Base-by-base conservation (phyloP, 1,140 invertebrate genomes). In the Mactra quadrangularis region DNA sequence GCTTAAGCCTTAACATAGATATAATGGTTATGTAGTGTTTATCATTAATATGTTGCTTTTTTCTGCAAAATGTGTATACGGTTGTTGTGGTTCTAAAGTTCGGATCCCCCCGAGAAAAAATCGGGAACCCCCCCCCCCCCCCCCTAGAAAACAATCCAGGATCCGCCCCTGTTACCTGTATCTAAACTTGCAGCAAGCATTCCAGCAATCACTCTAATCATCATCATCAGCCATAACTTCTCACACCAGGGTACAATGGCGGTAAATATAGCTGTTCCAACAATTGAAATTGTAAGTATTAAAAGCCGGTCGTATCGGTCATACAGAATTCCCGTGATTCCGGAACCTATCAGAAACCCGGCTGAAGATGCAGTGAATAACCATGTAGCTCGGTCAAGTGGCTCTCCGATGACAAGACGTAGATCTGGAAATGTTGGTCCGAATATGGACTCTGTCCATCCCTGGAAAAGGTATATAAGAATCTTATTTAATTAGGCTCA, bases 391-490 rank as follows among this genome's bases (percentile, higher is more conserved):
- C 59, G 64, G 7, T 64, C 75, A 11, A 78, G 47, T 4, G 15
- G 17, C 45, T 78, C 62, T 25, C 62, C 62, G 41, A 66, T 66
- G 29, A 78, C 66, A 3, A 78, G 31, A 4, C 75, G 59, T 9
- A 78, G 60, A 22, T 78, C 75, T 27, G 59, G 59, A 53, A 78
- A 78, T 22, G 75, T 66, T 7, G 75, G 75, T 7, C 75, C 75
- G 50, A 66, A 66, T n/a, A 66, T 25, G 19, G 59, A 27, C 38
- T 66, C 75, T 27, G 35, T 22, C 60, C 59, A 78, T 25, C 75
- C 75, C 75, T 78, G 75, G 0, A 66, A 76, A 6, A 59, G 45
- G 25, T 15, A 62, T 17, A 31, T 33, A 6, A 15, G 6, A 31
- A 62, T 62, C 15, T 27, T 9, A 19, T 22, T 29, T 59, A n/a